Conservation (phyloP, 2,888 invertebrate species). For the Hermodice carunculata region DNA sequence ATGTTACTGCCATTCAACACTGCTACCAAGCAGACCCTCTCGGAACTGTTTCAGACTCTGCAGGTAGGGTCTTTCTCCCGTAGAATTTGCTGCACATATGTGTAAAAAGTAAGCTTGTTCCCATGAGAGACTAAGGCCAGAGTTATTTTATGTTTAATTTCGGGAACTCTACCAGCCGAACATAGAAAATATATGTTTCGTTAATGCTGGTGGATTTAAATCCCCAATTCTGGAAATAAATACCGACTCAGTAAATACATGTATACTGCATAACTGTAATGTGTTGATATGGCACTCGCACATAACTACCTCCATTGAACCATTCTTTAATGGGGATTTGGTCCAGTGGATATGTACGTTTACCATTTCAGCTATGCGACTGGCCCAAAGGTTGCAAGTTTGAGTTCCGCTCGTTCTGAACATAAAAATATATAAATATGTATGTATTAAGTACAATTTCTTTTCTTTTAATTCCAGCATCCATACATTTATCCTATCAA, state of each 20-base stretch:
- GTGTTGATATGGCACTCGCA: neutral
- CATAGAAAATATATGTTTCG: no score
- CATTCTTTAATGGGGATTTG: neutral
- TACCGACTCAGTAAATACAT: no score
- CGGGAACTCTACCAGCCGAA: no score
- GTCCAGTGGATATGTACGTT: neutral
- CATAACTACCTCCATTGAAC: neutral
- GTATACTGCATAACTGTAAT: no score
- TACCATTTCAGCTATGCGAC: neutral
- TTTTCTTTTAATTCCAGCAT: constrained; percentile 77
- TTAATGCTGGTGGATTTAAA: no score
- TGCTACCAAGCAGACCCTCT: constrained; percentile 78
- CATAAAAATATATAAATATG: neutral
- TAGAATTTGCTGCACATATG: no score
- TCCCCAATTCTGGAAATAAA: no score
- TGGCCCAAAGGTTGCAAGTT: neutral
- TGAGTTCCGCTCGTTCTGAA: neutral
- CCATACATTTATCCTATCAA: constrained; percentile 93
- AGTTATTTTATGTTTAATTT: no score
- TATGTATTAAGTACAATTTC: constrained; percentile 61
- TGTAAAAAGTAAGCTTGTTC: no score
- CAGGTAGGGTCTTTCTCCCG: constrained; percentile 40
- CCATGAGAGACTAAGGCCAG: no score
- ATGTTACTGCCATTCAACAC: constrained; percentile 78
- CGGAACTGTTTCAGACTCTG: constrained; percentile 81